These are phyloP conservation scores for Dermolepida albohirtum DNA, from an alignment of 2,888 invertebrate species.

Conservation along the genomic window DNA sequence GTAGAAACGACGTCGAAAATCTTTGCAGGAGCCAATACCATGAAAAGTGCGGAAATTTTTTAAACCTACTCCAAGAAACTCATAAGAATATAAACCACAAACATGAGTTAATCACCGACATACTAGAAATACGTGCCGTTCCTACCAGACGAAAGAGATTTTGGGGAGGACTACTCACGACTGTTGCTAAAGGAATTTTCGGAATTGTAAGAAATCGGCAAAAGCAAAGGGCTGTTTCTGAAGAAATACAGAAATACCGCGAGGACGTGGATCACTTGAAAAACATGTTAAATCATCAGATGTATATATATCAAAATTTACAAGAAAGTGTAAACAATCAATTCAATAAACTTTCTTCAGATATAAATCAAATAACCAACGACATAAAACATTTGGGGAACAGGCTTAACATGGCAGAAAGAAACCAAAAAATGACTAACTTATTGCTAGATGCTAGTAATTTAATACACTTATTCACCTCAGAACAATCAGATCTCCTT, in stretches of 20 bases:
- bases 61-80: background rate
- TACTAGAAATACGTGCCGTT: background rate
- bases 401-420: background rate
- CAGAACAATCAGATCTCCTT: conserved; percentile 19
- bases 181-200: background rate
- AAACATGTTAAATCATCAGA: background rate
- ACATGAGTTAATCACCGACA: conserved; percentile 15
- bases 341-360: background rate
- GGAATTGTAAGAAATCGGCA: background rate
- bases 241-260: conserved; percentile 7
- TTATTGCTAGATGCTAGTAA: background rate
- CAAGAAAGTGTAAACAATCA: background rate
- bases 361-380: background rate
- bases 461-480: conserved; percentile 4
- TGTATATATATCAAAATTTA: conserved; percentile 2
- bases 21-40: background rate
- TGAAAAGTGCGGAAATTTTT: background rate
- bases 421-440: background rate
- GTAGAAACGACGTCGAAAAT: background rate
- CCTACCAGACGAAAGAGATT: conserved; percentile 8
- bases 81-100: background rate
- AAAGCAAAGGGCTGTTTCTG: background rate
- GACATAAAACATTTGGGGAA: background rate
- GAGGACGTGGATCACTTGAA: conserved; percentile 2
- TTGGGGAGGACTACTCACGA: background rate